Conservation (phyloP, 2,888 invertebrate genomes). For the Andrena fulva region DNA sequence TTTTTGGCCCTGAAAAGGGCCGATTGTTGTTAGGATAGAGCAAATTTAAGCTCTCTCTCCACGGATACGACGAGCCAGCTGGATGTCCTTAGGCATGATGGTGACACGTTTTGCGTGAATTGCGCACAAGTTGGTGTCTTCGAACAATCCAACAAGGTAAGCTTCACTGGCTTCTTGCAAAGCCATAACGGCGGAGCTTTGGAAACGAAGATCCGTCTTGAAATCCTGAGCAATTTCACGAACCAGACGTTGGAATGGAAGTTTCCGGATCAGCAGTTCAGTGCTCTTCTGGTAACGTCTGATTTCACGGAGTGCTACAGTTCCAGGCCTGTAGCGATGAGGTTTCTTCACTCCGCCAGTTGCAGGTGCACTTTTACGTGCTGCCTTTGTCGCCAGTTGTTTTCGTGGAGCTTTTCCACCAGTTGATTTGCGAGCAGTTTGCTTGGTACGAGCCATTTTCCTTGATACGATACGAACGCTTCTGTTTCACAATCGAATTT, state of each 20-base stretch:
- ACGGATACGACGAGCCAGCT: slow-evolving; percentile 84
- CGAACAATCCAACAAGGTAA: slow-evolving; percentile 89
- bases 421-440: slow-evolving; percentile 98
- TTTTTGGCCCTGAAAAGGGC: slow-evolving; percentile 26
- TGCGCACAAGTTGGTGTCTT: slow-evolving; percentile 92
- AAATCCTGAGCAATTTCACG: slow-evolving; percentile 91
- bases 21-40: not conserved
- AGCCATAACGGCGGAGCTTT: slow-evolving; percentile 90
- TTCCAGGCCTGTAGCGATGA: slow-evolving; percentile 88
- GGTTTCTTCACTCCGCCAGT: slow-evolving; percentile 98
- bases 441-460: slow-evolving; percentile 97
- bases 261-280: slow-evolving; percentile 89
- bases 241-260: slow-evolving; percentile 90
- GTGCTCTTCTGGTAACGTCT: slow-evolving; percentile 91
- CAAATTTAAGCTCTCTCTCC: slow-evolving; percentile 43
- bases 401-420: slow-evolving; percentile 98
- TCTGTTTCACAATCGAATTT: not conserved
- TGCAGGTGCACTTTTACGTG: slow-evolving; percentile 97
- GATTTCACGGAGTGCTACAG: slow-evolving; percentile 90
- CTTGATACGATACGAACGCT: not conserved
- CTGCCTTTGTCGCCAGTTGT: slow-evolving; percentile 96
- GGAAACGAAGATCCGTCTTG: slow-evolving; percentile 90
- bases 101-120: slow-evolving; percentile 91
- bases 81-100: slow-evolving; percentile 88
- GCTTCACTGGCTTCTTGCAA: slow-evolving; percentile 88